Conservation (phyloP, 2,797 vertebrate genomes). For the Sebastes jordani region DNA sequence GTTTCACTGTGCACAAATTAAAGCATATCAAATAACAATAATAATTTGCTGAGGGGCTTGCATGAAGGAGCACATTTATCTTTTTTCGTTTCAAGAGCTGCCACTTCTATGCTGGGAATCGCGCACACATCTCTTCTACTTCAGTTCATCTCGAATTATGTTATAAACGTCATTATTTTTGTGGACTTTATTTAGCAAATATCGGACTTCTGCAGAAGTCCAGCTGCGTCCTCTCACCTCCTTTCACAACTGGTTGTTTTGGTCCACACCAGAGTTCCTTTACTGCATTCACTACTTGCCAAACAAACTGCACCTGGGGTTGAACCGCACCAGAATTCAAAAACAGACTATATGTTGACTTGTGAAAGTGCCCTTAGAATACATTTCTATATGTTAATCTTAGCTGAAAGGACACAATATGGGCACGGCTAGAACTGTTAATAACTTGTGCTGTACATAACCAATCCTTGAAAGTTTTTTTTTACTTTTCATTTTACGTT, state of each 20-base stretch:
- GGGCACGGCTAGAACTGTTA: background rate
- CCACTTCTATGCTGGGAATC: too few relatives aligned
- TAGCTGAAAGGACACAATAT: background rate
- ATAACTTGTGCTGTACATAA: background rate
- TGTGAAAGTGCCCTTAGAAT: background rate
- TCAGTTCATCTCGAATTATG: background rate
- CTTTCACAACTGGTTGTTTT: background rate
- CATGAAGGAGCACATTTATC: too few relatives aligned
- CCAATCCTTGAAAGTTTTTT: background rate
- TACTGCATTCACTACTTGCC: too few relatives aligned
- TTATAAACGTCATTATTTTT: too few relatives aligned
- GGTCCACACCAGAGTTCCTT: background rate
- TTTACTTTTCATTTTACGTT: background rate
- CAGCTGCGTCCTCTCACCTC: fast-evolving
- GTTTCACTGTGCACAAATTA: too few relatives aligned
- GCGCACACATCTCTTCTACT: background rate
- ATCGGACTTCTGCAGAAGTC: too few relatives aligned
- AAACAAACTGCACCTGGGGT: background rate
- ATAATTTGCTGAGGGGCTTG: too few relatives aligned
- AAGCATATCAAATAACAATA: too few relatives aligned
- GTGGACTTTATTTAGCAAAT: too few relatives aligned
- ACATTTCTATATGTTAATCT: background rate
- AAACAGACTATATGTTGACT: background rate
- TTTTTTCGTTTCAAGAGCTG: too few relatives aligned
- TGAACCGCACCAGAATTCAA: background rate